These are phyloP conservation scores for Koerneria pararmatus DNA, from an alignment of 2,888 invertebrate species.

Conservation along the genomic window DNA sequence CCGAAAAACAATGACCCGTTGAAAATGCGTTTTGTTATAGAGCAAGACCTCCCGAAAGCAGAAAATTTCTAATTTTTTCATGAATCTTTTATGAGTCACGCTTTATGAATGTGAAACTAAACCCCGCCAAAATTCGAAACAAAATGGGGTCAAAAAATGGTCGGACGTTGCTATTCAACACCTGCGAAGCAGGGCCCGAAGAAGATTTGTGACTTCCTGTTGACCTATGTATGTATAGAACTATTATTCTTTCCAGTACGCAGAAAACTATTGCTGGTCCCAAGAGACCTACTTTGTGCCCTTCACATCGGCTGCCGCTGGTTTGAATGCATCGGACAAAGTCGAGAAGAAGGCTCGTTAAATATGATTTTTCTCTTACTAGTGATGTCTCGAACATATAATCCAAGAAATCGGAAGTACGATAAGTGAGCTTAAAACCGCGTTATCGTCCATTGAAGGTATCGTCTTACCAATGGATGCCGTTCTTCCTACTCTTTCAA, in stretches of 20 bases:
- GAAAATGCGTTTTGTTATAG: too few species aligned
- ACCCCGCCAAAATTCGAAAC: background rate
- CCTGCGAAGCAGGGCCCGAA: too few species aligned
- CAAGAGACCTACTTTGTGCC: constrained; percentile 56
- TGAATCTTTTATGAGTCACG: too few species aligned
- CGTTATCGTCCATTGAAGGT: constrained; percentile 26
- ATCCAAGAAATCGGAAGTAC: background rate
- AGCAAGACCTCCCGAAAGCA: too few species aligned
- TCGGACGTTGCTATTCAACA: background rate
- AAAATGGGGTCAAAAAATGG: background rate
- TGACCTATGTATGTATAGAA: constrained; percentile 10
- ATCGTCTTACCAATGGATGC: constrained; percentile 50
- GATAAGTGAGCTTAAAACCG: background rate
- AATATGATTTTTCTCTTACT: background rate
- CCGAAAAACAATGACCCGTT: too few species aligned
- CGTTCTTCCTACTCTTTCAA: constrained; percentile 55
- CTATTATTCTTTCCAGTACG: constrained; percentile 34
- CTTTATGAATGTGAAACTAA: too few species aligned
- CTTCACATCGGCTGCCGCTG: constrained; percentile 30
- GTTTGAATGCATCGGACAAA: constrained; percentile 24
- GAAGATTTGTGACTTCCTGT: too few species aligned
- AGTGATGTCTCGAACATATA: constrained; percentile 6
- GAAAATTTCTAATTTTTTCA: too few species aligned
- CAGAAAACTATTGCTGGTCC: constrained; percentile 54
- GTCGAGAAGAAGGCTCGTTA: constrained; percentile 23